Evolutionary conservation across 2,113 vertebrate genomes (phyloP).

Genomic region (Vidua macroura): DNA sequence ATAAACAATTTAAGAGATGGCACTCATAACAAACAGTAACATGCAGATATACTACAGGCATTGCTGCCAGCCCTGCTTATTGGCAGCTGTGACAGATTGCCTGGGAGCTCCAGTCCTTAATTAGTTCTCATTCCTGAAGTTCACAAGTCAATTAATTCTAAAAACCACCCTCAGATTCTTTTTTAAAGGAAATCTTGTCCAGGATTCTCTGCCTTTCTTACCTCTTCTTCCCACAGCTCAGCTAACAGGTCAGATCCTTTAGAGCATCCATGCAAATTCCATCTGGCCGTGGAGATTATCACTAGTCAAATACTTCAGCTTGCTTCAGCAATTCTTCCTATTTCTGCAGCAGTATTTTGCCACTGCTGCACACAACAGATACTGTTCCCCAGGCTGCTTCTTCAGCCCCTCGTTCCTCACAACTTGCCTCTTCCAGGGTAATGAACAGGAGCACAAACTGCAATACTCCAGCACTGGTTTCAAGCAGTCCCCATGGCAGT

Average conservation of each 20-base stretch:
- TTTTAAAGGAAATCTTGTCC: constrained; percentile 10
- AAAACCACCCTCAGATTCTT: neutral
- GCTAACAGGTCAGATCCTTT: neutral
- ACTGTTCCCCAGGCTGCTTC: neutral
- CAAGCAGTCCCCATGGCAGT: neutral
- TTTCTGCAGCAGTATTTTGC: constrained; percentile 11
- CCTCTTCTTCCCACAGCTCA: neutral
- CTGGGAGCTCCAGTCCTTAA: constrained; percentile 31
- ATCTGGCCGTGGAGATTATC: neutral
- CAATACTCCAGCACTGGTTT: neutral
- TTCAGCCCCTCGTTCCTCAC: neutral
- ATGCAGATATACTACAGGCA: neutral
- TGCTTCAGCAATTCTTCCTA: constrained; percentile 26
- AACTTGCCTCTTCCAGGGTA: neutral
- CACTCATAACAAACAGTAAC: neutral
- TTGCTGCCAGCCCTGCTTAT: constrained; percentile 17
- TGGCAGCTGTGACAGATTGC: constrained; percentile 39
- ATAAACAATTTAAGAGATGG: constrained; percentile 10
- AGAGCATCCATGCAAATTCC: constrained; percentile 18
- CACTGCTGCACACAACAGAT: neutral
- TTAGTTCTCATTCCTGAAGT: constrained; percentile 53
- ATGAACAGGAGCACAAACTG: neutral
- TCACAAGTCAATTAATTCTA: constrained; percentile 46
- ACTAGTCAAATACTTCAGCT: neutral
- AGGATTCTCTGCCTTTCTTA: neutral